phyloP scores from a whole-genome alignment of 1,140 invertebrate species.

The Drosophila mojavensis region DNA sequence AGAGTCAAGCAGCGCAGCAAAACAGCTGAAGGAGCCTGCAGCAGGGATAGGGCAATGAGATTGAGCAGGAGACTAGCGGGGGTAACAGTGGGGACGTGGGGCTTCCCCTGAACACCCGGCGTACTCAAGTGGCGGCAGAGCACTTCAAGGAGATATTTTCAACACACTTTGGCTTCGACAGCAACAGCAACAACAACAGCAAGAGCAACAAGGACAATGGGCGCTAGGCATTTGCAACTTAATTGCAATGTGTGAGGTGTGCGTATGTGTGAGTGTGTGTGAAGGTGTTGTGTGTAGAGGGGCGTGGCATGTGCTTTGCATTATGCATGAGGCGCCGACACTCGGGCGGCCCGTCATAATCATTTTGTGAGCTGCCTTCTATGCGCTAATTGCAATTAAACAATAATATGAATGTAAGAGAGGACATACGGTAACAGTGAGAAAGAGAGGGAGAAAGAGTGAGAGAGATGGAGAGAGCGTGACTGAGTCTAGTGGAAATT shows the following conservation, averaged over 20 bases:
- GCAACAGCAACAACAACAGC: conserved; percentile 21
- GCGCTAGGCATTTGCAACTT: conserved; percentile 64
- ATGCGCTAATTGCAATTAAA: conserved; percentile 72
- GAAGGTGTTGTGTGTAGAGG: neutral
- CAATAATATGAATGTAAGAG: conserved; percentile 38
- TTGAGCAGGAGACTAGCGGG: neutral
- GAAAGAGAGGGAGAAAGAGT: neutral
- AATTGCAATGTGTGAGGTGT: conserved; percentile 65
- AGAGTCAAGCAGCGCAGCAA: conserved; percentile 43
- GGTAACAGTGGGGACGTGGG: neutral
- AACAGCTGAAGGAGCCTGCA: conserved; percentile 19
- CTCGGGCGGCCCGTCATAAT: conserved; percentile 57
- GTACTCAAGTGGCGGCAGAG: conserved; percentile 71
- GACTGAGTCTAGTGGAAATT: conserved; percentile 21
- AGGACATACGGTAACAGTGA: neutral
- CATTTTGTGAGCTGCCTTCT: conserved; percentile 47
- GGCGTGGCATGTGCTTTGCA: conserved; percentile 61
- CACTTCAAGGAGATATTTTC: conserved; percentile 78
- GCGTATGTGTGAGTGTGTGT: neutral
- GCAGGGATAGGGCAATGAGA: neutral
- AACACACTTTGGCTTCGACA: conserved; percentile 58
- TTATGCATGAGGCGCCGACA: conserved; percentile 67
- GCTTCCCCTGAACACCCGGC: conserved; percentile 29
- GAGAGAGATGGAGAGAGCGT: conserved; percentile 1
- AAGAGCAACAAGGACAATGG: conserved; percentile 68